phyloP scores from a whole-genome alignment of 1,140 invertebrate species.

The silkworm (Bombyx mori) region ASM3026992v2 NC_085131.1:32501-33000 shows the following conservation, averaged over 20 bases:
- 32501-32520: slow-evolving; percentile 46
- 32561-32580: slow-evolving; percentile 16
- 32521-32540: slow-evolving; percentile 28
- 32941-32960: slow-evolving; percentile 80
- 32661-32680: slow-evolving; percentile 87
- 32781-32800: slow-evolving; percentile 33
- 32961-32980: slow-evolving; percentile 91
- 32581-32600: slow-evolving; percentile 29
- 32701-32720: slow-evolving; percentile 85
- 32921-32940: slow-evolving; percentile 78
- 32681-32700: slow-evolving; percentile 80
- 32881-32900: slow-evolving; percentile 17
- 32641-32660: slow-evolving; percentile 82
- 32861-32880: slow-evolving; percentile 75
- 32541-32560: slow-evolving; percentile 42
- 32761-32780: slow-evolving; percentile 37
- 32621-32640: slow-evolving; percentile 78
- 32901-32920: slow-evolving; percentile 23
- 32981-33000: slow-evolving; percentile 87
- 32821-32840: slow-evolving; percentile 20
- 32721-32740: slow-evolving; percentile 76
- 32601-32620: slow-evolving; percentile 58
- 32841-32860: slow-evolving; percentile 43
- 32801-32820: slow-evolving; percentile 22
- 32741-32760: slow-evolving; percentile 31